A percentile compares a stretch with the other conserved stretches of the same genome.
phyloP scores from a whole-genome alignment of 2,113 vertebrate species.

The Catharus bicknelli region DNA sequence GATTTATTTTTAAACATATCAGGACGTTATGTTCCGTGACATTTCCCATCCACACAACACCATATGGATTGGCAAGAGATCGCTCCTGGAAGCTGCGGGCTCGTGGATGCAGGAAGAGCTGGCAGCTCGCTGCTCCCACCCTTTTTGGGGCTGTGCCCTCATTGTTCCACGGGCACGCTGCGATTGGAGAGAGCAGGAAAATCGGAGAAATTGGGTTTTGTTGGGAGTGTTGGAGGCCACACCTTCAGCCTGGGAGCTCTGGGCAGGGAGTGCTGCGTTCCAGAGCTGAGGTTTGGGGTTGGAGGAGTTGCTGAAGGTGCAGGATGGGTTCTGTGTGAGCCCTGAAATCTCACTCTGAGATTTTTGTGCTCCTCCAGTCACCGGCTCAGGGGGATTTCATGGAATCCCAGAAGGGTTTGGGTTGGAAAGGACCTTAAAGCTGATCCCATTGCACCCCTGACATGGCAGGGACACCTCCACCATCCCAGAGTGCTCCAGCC shows the following conservation, averaged over 20 bases:
- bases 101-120: slow-evolving; percentile 22
- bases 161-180: slow-evolving; percentile 1
- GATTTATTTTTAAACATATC: slow-evolving; percentile 71
- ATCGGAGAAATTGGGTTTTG: rapidly evolving
- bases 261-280: not conserved
- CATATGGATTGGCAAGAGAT: slow-evolving; percentile 68
- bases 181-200: not conserved
- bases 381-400: not conserved
- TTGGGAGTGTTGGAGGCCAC: not conserved
- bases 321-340: not conserved
- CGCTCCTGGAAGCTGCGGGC: slow-evolving; percentile 49
- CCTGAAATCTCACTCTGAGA: rapidly evolving
- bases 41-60: slow-evolving; percentile 71
- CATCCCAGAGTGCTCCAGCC: not conserved
- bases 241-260: rapidly evolving
- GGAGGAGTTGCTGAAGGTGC: not conserved
- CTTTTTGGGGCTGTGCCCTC: slow-evolving; percentile 53
- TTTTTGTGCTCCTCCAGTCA: rapidly evolving
- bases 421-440: rapidly evolving
- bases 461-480: not conserved
- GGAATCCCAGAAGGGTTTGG: not conserved
- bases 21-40: slow-evolving; percentile 67
- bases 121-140: slow-evolving; percentile 44
- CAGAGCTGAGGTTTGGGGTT: not conserved
- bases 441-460: rapidly evolving